Conservation (phyloP, 2,888 invertebrate genomes). For the Trissolcus japonicus region DNA sequence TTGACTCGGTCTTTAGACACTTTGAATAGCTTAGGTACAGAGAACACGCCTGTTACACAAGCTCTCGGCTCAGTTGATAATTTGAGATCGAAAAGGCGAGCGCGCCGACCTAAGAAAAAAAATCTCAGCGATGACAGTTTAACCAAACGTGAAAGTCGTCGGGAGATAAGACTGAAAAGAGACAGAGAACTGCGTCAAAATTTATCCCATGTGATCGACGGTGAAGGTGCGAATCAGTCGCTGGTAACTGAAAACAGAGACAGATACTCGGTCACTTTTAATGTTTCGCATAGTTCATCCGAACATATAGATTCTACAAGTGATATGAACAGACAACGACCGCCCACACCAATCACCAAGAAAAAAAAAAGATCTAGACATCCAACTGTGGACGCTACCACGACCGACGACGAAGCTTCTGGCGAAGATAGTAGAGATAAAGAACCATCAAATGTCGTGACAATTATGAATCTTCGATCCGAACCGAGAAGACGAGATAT, state of each 20-base stretch:
- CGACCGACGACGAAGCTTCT: slow-evolving; percentile 77
- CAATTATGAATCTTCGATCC: slow-evolving; percentile 63
- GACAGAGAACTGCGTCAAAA: slow-evolving; percentile 51
- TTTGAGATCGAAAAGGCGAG: slow-evolving; percentile 63
- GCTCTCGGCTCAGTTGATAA: slow-evolving; percentile 70
- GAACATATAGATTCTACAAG: slow-evolving; percentile 45
- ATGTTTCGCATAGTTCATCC: slow-evolving; percentile 22
- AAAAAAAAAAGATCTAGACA: slow-evolving; percentile 74
- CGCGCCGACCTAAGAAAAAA: slow-evolving; percentile 63
- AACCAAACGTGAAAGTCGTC: slow-evolving; percentile 64
- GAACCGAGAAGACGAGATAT: slow-evolving; percentile 66
- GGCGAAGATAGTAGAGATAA: slow-evolving; percentile 57
- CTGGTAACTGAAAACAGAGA: slow-evolving; percentile 41
- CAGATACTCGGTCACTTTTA: slow-evolving; percentile 12
- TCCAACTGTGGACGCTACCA: slow-evolving; percentile 72
- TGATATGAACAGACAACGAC: slow-evolving; percentile 59
- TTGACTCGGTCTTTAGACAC: slow-evolving; percentile 76
- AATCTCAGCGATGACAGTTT: slow-evolving; percentile 70
- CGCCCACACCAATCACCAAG: slow-evolving; percentile 67
- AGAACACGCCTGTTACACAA: slow-evolving; percentile 64
- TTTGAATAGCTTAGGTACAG: slow-evolving; percentile 65
- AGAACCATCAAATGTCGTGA: slow-evolving; percentile 42
- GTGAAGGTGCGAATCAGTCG: slow-evolving; percentile 24
- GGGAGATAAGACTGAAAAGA: slow-evolving; percentile 62
- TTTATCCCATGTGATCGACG: slow-evolving; percentile 19